phyloP scores from a whole-genome alignment of 2,797 vertebrate genomes.

The Hypotaenidia philippensis region DNA sequence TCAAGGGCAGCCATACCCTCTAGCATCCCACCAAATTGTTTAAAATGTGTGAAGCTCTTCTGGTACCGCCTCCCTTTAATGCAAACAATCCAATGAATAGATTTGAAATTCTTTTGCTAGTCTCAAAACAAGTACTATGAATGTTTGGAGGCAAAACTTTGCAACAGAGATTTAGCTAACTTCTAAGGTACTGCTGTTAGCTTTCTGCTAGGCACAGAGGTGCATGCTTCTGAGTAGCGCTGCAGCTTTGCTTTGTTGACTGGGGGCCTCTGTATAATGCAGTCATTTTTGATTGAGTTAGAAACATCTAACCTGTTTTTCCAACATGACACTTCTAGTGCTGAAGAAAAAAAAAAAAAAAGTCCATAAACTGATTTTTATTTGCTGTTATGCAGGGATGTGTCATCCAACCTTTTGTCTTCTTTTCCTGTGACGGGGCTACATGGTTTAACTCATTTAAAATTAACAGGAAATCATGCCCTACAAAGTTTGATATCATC shows the following conservation, averaged over 20 bases:
- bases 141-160: background rate
- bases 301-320: constrained; percentile 10
- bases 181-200: background rate
- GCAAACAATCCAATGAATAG: background rate
- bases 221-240: background rate
- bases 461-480: constrained; percentile 91
- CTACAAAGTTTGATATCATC: constrained; percentile 89
- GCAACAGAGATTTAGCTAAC: background rate
- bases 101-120: background rate
- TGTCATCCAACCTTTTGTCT: constrained; percentile 92
- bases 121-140: background rate
- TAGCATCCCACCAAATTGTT: background rate
- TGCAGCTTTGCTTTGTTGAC: background rate
- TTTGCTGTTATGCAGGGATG: constrained; percentile 87
- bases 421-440: constrained; percentile 91
- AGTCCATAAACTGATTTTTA: constrained; percentile 64
- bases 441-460: constrained; percentile 92
- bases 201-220: background rate
- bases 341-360: constrained; percentile 8
- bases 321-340: background rate
- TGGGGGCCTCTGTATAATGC: background rate
- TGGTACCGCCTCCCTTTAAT: background rate
- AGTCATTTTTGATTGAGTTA: background rate
- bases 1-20: background rate
- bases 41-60: background rate